Conservation (phyloP, 2,797 vertebrate genomes). For the Mallotus villosus region DNA sequence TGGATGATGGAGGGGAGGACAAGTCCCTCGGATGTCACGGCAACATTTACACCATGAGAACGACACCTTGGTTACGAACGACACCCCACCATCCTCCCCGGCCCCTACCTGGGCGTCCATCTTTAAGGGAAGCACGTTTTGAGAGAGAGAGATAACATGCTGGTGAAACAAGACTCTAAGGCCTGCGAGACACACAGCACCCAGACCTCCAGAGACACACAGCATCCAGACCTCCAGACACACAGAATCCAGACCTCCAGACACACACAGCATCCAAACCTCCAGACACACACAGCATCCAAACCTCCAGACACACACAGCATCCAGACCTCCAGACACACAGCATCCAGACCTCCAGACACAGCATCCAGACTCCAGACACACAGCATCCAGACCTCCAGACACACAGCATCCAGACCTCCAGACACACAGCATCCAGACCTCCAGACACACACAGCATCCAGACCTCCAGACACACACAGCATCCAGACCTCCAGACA, state of each 20-base stretch:
- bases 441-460: too few species aligned
- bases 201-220: too few species aligned
- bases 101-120: constrained; percentile 91
- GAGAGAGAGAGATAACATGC: constrained; percentile 76
- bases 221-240: neutral
- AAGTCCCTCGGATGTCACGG: constrained; percentile 25
- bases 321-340: neutral
- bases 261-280: neutral
- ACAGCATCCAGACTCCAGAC: too few species aligned
- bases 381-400: neutral
- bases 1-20: constrained; percentile 32
- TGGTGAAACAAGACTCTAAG: constrained; percentile 47
- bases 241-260: too few species aligned
- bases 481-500: neutral
- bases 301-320: neutral
- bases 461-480: neutral
- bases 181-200: too few species aligned
- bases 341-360: neutral
- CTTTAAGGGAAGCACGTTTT: constrained; percentile 78
- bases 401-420: neutral
- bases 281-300: too few species aligned
- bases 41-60: constrained; percentile 23
- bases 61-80: constrained; percentile 18
- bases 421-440: neutral
- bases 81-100: constrained; percentile 27